phyloP scores from a whole-genome alignment of 2,113 vertebrate genomes.

The Natator depressus region DNA sequence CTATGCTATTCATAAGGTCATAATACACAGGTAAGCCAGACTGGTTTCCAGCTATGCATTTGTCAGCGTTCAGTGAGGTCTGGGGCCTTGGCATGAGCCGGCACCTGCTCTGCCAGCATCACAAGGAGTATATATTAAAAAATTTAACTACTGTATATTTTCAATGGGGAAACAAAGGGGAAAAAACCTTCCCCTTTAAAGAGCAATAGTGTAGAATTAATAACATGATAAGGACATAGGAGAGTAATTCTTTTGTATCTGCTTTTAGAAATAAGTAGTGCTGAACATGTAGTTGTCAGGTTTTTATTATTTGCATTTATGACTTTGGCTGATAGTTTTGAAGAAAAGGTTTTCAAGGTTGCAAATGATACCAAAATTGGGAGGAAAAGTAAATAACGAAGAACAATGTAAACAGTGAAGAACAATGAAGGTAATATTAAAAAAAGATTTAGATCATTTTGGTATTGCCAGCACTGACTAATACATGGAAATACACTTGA shows the following conservation, averaged over 20 bases:
- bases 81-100: neutral
- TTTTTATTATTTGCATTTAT: neutral
- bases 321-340: neutral
- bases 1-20: neutral
- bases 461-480: neutral
- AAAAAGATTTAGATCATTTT: neutral
- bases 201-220: constrained; percentile 14
- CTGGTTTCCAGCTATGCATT: neutral
- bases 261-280: neutral
- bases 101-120: neutral
- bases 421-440: neutral
- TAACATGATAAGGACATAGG: neutral
- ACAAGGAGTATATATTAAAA: neutral
- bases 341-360: neutral
- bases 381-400: neutral
- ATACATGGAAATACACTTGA: neutral
- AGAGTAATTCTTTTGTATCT: neutral
- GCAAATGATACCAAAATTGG: neutral
- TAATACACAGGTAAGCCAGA: neutral
- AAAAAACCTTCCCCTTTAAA: neutral
- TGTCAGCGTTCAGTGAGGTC: neutral
- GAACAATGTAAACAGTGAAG: neutral
- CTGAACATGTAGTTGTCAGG: neutral
- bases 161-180: neutral
- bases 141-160: neutral